Conservation (phyloP, 2,113 vertebrate genomes). For the Myotis brandtii region DNA sequence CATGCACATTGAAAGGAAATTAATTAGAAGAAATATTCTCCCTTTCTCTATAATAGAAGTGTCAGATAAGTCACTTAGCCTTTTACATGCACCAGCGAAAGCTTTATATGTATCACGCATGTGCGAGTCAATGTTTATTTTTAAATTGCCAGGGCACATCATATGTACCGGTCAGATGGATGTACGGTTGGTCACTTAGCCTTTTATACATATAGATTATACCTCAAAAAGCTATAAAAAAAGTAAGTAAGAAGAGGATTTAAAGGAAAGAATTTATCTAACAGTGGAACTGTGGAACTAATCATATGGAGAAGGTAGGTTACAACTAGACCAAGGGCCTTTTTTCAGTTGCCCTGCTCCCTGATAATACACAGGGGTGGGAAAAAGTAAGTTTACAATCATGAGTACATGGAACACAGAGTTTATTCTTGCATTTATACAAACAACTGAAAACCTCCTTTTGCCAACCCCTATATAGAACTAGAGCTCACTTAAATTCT, state of each 20-base stretch:
- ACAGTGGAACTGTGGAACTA: not conserved
- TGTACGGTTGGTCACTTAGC: too few relatives aligned
- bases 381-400: not conserved
- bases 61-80: too few relatives aligned
- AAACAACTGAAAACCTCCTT: not conserved
- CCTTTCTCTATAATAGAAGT: too few relatives aligned
- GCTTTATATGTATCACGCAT: too few relatives aligned
- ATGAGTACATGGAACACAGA: not conserved
- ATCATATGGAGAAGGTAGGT: not conserved
- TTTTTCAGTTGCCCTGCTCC: not conserved
- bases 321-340: not conserved
- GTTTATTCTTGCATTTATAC: not conserved
- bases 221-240: not conserved
- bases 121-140: too few relatives aligned
- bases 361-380: too few relatives aligned
- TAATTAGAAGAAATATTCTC: too few relatives aligned
- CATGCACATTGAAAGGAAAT: too few relatives aligned
- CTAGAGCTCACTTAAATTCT: not conserved
- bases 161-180: too few relatives aligned
- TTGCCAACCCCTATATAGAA: not conserved
- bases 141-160: too few relatives aligned
- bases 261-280: not conserved
- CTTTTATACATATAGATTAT: too few relatives aligned
- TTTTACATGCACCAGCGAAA: too few relatives aligned
- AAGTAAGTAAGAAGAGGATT: not conserved